Percentiles rank a stretch among this genome's conserved stretches.
These are phyloP conservation scores for Sorex araneus DNA, from an alignment of 2,113 vertebrate genomes.

Conservation along the genomic window DNA sequence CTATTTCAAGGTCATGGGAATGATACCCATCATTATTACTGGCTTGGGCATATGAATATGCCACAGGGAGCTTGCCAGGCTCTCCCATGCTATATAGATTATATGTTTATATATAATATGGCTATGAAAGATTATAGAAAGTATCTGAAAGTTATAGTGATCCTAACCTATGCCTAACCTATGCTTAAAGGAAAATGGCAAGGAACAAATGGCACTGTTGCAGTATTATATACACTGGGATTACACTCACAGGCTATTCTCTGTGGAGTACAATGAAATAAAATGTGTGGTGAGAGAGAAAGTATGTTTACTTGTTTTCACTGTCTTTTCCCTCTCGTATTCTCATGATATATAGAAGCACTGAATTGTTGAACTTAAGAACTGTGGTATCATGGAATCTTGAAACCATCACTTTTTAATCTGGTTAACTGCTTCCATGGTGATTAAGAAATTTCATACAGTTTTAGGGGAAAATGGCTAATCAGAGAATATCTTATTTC, in stretches of 20 bases:
- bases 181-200: too few relatives aligned
- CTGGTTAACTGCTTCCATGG: not conserved
- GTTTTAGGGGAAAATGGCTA: too few relatives aligned
- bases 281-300: not conserved
- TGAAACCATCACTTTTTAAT: not conserved
- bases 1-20: too few relatives aligned
- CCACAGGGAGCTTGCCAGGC: too few relatives aligned
- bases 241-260: not conserved
- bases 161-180: not conserved
- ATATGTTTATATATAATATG: not conserved
- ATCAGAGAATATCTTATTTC: not conserved
- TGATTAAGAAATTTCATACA: not conserved
- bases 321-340: not conserved
- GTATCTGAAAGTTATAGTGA: not conserved
- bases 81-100: too few relatives aligned
- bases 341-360: not conserved
- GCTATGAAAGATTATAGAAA: not conserved
- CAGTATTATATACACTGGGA: too few relatives aligned
- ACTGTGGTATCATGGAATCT: not conserved
- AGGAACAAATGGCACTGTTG: not conserved
- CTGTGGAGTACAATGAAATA: not conserved
- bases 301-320: not conserved
- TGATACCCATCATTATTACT: too few relatives aligned
- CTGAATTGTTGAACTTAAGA: slow-evolving; percentile 10
- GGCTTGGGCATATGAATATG: too few relatives aligned